phyloP scores from a whole-genome alignment of 1,140 invertebrate genomes.

The Panagrolaimus sp. region DNA sequence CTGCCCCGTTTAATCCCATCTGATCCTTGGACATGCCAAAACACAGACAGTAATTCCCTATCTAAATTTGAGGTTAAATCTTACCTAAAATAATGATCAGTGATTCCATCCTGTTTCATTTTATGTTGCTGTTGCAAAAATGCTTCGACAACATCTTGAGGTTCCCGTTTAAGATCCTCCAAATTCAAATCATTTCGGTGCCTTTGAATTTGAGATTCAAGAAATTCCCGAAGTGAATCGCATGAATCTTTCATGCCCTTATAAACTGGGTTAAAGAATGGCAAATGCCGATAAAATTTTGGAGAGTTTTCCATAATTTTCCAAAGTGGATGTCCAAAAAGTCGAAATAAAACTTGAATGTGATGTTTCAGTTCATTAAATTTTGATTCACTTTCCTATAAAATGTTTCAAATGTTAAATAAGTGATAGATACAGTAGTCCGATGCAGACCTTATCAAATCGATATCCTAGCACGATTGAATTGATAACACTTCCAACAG shows the following conservation, averaged over 20 bases:
- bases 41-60: not conserved
- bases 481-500: slow-evolving; percentile 30
- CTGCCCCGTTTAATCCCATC: too few species aligned
- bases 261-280: not conserved
- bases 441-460: slow-evolving; percentile 1
- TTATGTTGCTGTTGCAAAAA: not conserved
- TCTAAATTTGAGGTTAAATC: not conserved
- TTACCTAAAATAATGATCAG: not conserved
- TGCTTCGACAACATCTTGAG: not conserved
- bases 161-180: not conserved
- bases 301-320: not conserved
- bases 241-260: not conserved
- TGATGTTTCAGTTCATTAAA: not conserved
- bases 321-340: not conserved
- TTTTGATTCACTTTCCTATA: not conserved
- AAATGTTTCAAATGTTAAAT: not conserved
- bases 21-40: not conserved
- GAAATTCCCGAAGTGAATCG: not conserved
- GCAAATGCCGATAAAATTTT: not conserved
- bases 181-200: not conserved
- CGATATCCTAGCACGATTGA: slow-evolving; percentile 22
- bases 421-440: not conserved
- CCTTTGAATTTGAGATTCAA: not conserved
- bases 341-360: not conserved
- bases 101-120: not conserved